These are phyloP conservation scores for Papilio xuthus DNA, from an alignment of 1,140 invertebrate species.

Conservation along the genomic window DNA sequence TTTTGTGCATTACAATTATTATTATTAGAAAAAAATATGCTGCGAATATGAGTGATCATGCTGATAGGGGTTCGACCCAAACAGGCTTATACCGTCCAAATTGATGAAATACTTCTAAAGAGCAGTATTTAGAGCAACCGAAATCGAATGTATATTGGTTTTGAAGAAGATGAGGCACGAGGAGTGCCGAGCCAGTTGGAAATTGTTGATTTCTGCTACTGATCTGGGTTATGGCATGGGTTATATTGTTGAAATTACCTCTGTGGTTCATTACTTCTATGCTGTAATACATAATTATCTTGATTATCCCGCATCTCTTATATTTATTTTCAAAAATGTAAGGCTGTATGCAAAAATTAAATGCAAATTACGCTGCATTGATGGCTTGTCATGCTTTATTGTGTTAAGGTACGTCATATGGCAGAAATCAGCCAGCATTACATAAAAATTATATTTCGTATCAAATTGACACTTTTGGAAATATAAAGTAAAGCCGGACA, in stretches of 20 bases:
- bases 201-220: not conserved
- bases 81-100: not conserved
- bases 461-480: no score
- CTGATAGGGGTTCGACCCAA: not conserved
- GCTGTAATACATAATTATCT: constrained; percentile 41
- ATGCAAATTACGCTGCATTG: not conserved
- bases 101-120: not conserved
- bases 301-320: not conserved
- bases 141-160: not conserved
- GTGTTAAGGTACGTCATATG: not conserved
- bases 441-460: not conserved
- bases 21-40: not conserved
- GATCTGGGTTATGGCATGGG: not conserved
- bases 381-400: not conserved
- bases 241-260: not conserved
- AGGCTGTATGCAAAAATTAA: not conserved
- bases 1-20: no score
- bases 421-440: not conserved
- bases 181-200: not conserved
- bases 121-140: not conserved
- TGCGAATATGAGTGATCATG: not conserved
- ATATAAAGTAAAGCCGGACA: no score
- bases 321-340: not conserved
- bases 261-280: not conserved
- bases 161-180: no score